Evolutionary conservation across 2,113 vertebrate genomes (phyloP).

Genomic region (Bos indicus): DNA sequence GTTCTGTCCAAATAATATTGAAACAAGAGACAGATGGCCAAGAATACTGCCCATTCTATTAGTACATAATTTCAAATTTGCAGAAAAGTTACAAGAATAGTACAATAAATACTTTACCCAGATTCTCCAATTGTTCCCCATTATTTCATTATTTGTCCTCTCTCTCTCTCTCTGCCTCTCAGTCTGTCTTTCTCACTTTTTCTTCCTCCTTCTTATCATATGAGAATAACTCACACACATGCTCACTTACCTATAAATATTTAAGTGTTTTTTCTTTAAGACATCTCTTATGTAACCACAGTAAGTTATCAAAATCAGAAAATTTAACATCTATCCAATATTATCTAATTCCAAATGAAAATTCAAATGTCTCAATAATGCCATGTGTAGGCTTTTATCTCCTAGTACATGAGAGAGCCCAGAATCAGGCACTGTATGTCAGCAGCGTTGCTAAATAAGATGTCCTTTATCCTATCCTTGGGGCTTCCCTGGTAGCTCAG

Average conservation of each 20-base stretch:
- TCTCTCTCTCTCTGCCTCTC: background rate
- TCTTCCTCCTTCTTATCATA: background rate
- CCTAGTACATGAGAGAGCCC: background rate
- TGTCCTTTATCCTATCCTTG: background rate
- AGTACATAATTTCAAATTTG: background rate
- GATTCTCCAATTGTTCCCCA: background rate
- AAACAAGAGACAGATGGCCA: background rate
- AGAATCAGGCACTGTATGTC: background rate
- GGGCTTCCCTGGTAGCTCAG: background rate
- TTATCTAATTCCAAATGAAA: background rate
- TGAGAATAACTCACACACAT: background rate
- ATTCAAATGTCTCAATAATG: background rate
- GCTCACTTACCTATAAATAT: background rate
- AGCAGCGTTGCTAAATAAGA: background rate
- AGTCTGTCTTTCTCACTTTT: background rate
- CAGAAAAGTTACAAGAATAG: background rate
- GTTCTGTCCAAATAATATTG: background rate
- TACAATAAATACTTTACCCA: background rate
- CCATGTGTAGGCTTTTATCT: background rate
- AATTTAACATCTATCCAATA: background rate
- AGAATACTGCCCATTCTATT: background rate
- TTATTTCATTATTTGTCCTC: background rate
- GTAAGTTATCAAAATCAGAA: background rate
- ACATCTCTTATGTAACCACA: background rate
- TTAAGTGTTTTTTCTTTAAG: background rate